Base-by-base conservation (phyloP, 2,797 vertebrate genomes). In the Fratercula arctica region DNA sequence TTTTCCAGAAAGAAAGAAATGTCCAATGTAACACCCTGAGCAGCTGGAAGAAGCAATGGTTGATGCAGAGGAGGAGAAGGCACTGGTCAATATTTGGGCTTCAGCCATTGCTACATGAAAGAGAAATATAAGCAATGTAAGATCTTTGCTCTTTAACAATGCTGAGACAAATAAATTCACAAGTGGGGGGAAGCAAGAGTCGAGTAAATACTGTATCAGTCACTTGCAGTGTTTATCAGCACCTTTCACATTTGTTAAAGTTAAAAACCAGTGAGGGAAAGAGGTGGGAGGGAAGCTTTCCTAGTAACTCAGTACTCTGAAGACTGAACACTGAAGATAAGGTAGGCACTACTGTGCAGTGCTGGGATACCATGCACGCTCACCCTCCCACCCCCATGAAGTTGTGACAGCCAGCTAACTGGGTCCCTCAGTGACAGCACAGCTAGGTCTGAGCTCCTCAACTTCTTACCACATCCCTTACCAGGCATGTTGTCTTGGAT, bases 151-250 rank as follows among this genome's bases (percentile, higher is more conserved):
- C 17, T 90, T 70, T 46, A 50, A 23, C 28, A 59, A 26, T 31
- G 56, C 31, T 87, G n/a, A 76, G 43, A 51, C 28, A 82, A 90
- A 86, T 66, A 54, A 66, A 84, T 84, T 78, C 37, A 48, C 35
- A 48, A 61, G 64, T 0, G 0, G 11, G 9, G 25, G 29, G 13
- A 10, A 77, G 28, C 3, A 8, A 10, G 24, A 59, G 60, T 39
- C 31, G 43, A 72, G 76, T 48, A 82, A 93, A 86, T 76, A 88
- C 79, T 80, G 25, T 93, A 93, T 97, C 93, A 10, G n/a, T 81
- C 43, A 33, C 91, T 91, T 79, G 74, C 83, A 95, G 96, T 67
- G 50, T 67, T 96, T 97, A 97, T 97, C 95, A 88, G 83, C 39
- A 85, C 61, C 48, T 93, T 96, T 96, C 95, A 97, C 93, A 90